A percentile compares a stretch with the other conserved stretches of the same genome.
phyloP scores from a whole-genome alignment of 2,888 invertebrate genomes.

The Gymnoscelis rufifasciata region DNA sequence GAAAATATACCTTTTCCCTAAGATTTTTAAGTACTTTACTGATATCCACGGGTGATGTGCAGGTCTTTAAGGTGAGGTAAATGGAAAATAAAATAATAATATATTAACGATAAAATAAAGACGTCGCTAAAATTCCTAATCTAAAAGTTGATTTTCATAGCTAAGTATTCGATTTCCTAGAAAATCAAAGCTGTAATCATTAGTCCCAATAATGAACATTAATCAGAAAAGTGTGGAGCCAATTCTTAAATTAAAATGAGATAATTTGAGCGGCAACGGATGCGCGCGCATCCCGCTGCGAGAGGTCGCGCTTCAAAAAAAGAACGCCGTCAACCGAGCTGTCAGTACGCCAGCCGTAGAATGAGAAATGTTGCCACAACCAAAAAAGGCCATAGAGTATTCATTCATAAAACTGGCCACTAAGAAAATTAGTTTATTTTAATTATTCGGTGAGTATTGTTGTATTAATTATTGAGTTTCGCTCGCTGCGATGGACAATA shows the following conservation, averaged over 20 bases:
- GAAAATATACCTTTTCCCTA: background rate
- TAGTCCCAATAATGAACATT: conserved; percentile 35
- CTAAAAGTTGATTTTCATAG: too few relatives aligned
- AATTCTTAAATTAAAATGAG: conserved; percentile 70
- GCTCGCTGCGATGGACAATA: conserved; percentile 62
- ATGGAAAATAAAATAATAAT: too few relatives aligned
- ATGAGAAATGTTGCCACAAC: conserved; percentile 71
- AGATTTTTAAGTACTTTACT: too few relatives aligned
- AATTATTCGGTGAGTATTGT: conserved; percentile 73
- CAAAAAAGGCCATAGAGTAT: conserved; percentile 54
- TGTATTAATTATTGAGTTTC: conserved; percentile 70
- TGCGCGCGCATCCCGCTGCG: conserved; percentile 66
- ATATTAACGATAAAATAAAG: too few relatives aligned
- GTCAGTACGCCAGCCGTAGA: conserved; percentile 65
- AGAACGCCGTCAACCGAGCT: conserved; percentile 67
- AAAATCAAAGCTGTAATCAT: conserved; percentile 27
- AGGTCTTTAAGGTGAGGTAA: too few relatives aligned
- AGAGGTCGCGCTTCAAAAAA: conserved; percentile 69
- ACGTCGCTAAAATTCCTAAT: too few relatives aligned
- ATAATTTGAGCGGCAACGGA: conserved; percentile 69
- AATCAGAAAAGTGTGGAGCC: conserved; percentile 45
- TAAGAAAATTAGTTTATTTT: conserved; percentile 77
- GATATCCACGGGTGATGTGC: too few relatives aligned
- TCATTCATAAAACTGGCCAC: conserved; percentile 70
- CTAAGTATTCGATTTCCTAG: background rate